Conservation (phyloP, 92 coral and sea anemone genomes). For the Epizoanthus scotinus region DNA sequence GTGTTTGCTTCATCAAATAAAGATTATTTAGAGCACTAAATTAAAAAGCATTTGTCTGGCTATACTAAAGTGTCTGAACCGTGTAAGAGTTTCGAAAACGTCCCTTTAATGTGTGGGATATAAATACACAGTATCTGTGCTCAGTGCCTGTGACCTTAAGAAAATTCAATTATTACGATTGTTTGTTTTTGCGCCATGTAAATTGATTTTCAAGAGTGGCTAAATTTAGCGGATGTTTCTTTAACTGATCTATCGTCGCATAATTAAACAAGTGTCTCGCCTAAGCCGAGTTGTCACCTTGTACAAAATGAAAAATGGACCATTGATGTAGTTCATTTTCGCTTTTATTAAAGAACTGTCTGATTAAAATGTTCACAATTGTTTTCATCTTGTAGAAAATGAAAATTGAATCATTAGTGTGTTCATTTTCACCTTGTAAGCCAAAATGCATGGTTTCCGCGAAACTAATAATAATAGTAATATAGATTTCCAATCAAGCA, state of each 20-base stretch:
- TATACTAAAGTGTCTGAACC: no score
- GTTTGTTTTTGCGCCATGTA: neutral
- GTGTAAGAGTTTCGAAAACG: no score
- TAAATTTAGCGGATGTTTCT: conserved; percentile 28
- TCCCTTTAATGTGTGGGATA: neutral
- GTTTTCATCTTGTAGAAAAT: conserved; percentile 10
- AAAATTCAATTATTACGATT: neutral
- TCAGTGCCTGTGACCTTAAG: conserved; percentile 13
- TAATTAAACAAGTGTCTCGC: conserved; percentile 36
- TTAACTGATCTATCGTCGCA: conserved; percentile 5
- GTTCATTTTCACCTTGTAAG: neutral
- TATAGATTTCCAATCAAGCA: no score
- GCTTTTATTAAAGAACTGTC: conserved; percentile 9
- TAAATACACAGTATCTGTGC: conserved; percentile 9
- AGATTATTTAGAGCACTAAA: no score
- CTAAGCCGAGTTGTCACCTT: neutral
- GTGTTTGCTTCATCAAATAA: no score
- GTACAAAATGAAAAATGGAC: conserved; percentile 16
- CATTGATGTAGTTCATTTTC: conserved; percentile 7
- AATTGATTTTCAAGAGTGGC: conserved; percentile 28
- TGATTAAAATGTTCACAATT: neutral
- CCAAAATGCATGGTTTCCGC: neutral
- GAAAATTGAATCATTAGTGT: conserved; percentile 18
- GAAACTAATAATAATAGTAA: neutral
- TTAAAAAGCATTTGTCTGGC: no score